phyloP scores from a whole-genome alignment of 2,113 vertebrate species.

The Cinclus mexicanus region DNA sequence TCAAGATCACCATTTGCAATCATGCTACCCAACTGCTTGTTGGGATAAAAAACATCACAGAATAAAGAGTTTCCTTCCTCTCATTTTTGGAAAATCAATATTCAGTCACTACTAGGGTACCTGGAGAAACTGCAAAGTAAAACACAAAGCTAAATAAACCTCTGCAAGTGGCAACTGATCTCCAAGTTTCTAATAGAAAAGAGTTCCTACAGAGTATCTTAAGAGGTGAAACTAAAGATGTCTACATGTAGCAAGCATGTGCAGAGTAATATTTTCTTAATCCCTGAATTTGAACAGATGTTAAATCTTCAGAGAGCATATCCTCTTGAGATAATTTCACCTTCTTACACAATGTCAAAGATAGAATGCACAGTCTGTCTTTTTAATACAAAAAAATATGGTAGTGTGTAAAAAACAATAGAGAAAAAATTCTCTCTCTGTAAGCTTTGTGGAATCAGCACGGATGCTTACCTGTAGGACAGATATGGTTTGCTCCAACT shows the following conservation, averaged over 20 bases:
- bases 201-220: not conserved
- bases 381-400: not conserved
- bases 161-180: not conserved
- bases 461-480: slow-evolving; percentile 64
- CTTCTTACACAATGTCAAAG: not conserved
- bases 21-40: not conserved
- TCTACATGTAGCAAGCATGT: not conserved
- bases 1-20: not conserved
- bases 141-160: not conserved
- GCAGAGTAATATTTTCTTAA: not conserved
- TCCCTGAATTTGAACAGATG: not conserved
- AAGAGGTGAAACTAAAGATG: not conserved
- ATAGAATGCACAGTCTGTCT: not conserved
- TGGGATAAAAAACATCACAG: not conserved
- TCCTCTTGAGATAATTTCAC: not conserved
- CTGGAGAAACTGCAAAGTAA: not conserved
- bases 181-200: not conserved
- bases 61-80: not conserved
- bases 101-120: not conserved
- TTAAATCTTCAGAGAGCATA: accelerated
- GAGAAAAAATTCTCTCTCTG: not conserved
- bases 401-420: not conserved
- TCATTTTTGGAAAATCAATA: not conserved
- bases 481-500: slow-evolving; percentile 59
- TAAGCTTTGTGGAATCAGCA: not conserved